Evolutionary conservation across 1,140 invertebrate species (phyloP).

Genomic region (Elysia chlorotica): DNA sequence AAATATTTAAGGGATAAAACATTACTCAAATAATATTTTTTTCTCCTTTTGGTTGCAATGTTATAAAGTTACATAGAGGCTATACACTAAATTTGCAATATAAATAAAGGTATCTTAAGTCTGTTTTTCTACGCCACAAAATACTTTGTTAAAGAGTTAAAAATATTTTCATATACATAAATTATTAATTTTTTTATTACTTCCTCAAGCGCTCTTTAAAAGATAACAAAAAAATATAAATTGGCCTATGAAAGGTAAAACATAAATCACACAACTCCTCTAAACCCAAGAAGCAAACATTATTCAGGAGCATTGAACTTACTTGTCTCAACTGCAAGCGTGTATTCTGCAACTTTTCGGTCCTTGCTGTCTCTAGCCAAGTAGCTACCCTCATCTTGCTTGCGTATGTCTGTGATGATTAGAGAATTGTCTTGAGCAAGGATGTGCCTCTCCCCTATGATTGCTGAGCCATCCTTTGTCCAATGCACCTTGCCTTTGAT

Average conservation of each 20-base stretch:
- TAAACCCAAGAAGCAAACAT: no score
- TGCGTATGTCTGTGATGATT: slow-evolving; percentile 30
- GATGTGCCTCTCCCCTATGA: slow-evolving; percentile 28
- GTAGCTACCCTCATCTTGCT: slow-evolving; percentile 28
- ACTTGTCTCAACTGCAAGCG: slow-evolving; percentile 33
- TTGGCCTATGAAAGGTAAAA: no score
- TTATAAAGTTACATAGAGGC: not conserved
- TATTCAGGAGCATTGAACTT: no score
- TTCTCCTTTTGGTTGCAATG: not conserved
- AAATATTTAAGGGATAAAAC: not conserved
- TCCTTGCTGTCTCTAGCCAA: slow-evolving; percentile 25
- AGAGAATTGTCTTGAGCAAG: slow-evolving; percentile 35
- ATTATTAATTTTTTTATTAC: no score
- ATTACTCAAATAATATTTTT: not conserved
- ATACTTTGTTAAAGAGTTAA: no score
- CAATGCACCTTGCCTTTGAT: slow-evolving; percentile 32
- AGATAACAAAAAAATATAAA: no score
- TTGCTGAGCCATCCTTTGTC: slow-evolving; percentile 27
- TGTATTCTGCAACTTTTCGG: slow-evolving; percentile 31
- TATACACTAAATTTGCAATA: not conserved
- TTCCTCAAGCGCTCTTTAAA: no score
- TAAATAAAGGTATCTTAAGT: not conserved
- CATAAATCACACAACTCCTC: no score
- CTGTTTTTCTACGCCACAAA: no score
- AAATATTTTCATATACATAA: no score